Conservation (phyloP, 2,113 vertebrate species). For the Phalacrocorax carbo region DNA sequence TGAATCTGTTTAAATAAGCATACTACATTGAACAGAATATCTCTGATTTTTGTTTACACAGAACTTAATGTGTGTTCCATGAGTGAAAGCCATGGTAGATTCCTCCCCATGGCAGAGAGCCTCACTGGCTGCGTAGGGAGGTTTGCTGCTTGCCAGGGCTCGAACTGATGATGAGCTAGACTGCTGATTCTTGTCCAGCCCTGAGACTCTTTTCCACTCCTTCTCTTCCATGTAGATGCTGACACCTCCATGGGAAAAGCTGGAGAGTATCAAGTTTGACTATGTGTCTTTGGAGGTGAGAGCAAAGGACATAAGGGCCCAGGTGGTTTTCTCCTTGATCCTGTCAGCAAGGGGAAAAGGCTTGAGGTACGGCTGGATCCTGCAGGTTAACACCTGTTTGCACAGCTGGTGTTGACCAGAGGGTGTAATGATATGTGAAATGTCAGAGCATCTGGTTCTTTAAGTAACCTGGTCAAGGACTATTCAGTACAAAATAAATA, state of each 20-base stretch:
- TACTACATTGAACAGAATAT: too few species aligned
- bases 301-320: fast-evolving
- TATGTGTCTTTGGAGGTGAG: neutral
- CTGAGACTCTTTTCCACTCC: neutral
- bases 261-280: neutral
- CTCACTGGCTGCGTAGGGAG: neutral
- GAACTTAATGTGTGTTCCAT: too few species aligned
- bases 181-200: neutral
- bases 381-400: neutral
- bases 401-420: neutral
- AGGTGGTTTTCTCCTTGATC: neutral
- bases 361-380: fast-evolving
- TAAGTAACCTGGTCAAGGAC: neutral
- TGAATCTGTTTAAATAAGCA: neutral
- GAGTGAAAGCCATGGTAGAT: neutral
- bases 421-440: neutral
- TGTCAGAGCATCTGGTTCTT: neutral
- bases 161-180: neutral
- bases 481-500: neutral
- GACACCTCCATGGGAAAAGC: neutral
- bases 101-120: neutral
- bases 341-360: fast-evolving
- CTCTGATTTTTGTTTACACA: neutral
- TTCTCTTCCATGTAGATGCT: fast-evolving
- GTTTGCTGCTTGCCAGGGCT: neutral